A percentile compares a stretch with the other conserved stretches of the same genome.
phyloP scores from a whole-genome alignment of 2,797 vertebrate species.

The Sebastes vulpes region DNA sequence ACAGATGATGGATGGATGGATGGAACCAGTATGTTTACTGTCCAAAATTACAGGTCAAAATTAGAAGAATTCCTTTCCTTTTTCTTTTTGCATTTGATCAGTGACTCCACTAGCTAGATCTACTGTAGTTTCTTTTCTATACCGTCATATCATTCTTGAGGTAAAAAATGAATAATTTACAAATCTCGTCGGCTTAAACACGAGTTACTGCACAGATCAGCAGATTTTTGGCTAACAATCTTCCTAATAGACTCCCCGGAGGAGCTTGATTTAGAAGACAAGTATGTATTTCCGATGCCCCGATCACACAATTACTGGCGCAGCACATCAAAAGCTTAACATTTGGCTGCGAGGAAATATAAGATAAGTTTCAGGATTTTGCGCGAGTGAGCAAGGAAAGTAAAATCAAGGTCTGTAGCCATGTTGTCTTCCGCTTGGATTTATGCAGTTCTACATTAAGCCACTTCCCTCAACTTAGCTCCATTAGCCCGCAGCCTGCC shows the following conservation, averaged over 20 bases:
- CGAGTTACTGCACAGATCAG: constrained; percentile 38
- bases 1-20: no score
- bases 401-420: neutral
- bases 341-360: constrained; percentile 5
- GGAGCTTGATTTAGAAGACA: constrained; percentile 16
- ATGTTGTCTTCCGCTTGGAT: constrained; percentile 2
- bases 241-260: constrained; percentile 50
- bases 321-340: constrained; percentile 38
- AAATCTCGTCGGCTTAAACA: constrained; percentile 20
- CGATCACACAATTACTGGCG: constrained; percentile 13
- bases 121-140: neutral
- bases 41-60: neutral
- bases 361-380: neutral
- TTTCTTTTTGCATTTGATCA: neutral
- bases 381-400: neutral
- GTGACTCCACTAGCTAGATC: neutral
- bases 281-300: constrained; percentile 4
- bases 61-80: neutral
- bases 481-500: constrained; percentile 46
- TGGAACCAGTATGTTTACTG: no score
- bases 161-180: constrained; percentile 39
- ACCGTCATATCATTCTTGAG: neutral
- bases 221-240: constrained; percentile 45
- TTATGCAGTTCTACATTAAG: constrained; percentile 37
- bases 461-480: constrained; percentile 34